phyloP scores from a whole-genome alignment of 2,888 invertebrate species.

The Abscondita cerata region DNA sequence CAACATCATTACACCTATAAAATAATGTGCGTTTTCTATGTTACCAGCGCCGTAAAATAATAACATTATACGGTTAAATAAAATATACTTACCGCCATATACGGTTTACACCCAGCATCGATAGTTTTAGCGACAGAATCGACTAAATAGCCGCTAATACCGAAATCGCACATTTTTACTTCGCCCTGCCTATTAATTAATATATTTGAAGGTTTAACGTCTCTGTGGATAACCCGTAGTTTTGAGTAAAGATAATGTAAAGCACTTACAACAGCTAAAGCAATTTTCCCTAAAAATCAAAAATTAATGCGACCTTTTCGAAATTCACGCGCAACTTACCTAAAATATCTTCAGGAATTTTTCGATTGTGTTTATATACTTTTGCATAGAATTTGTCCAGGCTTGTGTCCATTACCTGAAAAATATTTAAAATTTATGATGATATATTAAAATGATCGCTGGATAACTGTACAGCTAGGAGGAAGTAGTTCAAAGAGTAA shows the following conservation, averaged over 20 bases:
- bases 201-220: slow-evolving; percentile 98
- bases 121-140: slow-evolving; percentile 97
- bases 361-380: slow-evolving; percentile 78
- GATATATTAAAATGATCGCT: neutral
- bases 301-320: slow-evolving; percentile 57
- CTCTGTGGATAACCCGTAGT: slow-evolving; percentile 91
- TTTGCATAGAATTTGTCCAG: slow-evolving; percentile 96
- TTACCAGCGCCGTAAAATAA: no score
- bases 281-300: slow-evolving; percentile 84
- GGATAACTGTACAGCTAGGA: neutral
- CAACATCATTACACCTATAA: no score
- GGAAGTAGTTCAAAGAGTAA: no score
- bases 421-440: slow-evolving; percentile 54
- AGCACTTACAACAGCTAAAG: slow-evolving; percentile 91
- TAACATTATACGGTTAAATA: no score
- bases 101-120: slow-evolving; percentile 98
- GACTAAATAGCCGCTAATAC: slow-evolving; percentile 96
- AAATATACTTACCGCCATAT: slow-evolving; percentile 83
- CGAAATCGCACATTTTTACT: slow-evolving; percentile 99
- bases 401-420: slow-evolving; percentile 98
- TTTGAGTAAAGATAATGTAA: slow-evolving; percentile 91
- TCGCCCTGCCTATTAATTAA: slow-evolving; percentile 91
- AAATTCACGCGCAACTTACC: slow-evolving; percentile 58
- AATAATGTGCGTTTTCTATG: no score
- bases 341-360: slow-evolving; percentile 87